Evolutionary conservation across 2,888 invertebrate genomes (phyloP).

Genomic region (Steromphala cineraria): DNA sequence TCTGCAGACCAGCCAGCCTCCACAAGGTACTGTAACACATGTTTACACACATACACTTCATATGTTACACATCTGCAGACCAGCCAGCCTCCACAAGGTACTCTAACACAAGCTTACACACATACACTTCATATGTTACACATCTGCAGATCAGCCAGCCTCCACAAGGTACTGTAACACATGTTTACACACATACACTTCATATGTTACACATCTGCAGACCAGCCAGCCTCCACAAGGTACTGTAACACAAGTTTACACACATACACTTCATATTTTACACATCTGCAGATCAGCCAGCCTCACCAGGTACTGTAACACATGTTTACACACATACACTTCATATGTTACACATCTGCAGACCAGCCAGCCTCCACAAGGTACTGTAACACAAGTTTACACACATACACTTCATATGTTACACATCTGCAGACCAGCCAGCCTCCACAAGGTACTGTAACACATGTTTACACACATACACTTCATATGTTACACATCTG

Average conservation of each 20-base stretch:
- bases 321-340: no score
- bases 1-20: slow-evolving; percentile 90
- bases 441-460: slow-evolving; percentile 90
- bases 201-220: slow-evolving; percentile 78
- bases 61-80: slow-evolving; percentile 79
- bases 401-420: neutral
- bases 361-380: slow-evolving; percentile 91
- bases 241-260: slow-evolving; percentile 81
- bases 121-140: neutral
- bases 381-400: slow-evolving; percentile 81
- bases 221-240: slow-evolving; percentile 90
- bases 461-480: neutral
- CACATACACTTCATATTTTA: neutral
- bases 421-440: slow-evolving; percentile 85
- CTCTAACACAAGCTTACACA: slow-evolving; percentile 77
- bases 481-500: slow-evolving; percentile 77
- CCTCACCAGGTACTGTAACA: slow-evolving; percentile 89
- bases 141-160: slow-evolving; percentile 87
- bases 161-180: slow-evolving; percentile 89
- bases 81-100: slow-evolving; percentile 92
- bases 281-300: slow-evolving; percentile 86
- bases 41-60: neutral
- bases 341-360: slow-evolving; percentile 77
- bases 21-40: slow-evolving; percentile 85
- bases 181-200: neutral